These are phyloP conservation scores for Spea hammondii DNA, from an alignment of 2,797 vertebrate genomes.

Conservation along the genomic window DNA sequence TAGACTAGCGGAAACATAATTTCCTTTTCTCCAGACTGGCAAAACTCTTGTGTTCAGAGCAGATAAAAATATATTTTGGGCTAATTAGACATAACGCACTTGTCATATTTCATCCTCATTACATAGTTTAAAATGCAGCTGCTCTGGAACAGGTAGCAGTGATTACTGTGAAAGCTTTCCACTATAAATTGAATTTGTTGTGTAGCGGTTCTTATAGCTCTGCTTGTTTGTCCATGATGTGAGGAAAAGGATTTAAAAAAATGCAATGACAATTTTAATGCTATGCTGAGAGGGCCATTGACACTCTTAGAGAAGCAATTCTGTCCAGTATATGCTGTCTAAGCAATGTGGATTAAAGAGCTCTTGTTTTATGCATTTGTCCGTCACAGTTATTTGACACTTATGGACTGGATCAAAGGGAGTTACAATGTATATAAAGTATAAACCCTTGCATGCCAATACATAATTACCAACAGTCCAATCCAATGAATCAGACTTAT, in stretches of 20 bases:
- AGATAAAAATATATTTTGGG: slow-evolving; percentile 44
- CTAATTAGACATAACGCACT: slow-evolving; percentile 40
- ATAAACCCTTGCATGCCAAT: too few relatives aligned
- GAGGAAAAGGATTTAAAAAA: background rate
- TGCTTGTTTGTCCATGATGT: too few relatives aligned
- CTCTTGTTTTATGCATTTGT: too few relatives aligned
- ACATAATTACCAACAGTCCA: too few relatives aligned
- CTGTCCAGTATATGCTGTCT: too few relatives aligned
- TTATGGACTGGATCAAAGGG: too few relatives aligned
- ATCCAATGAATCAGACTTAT: too few relatives aligned
- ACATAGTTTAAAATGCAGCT: slow-evolving; percentile 24
- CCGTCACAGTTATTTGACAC: too few relatives aligned
- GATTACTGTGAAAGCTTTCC: background rate
- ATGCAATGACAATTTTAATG: background rate
- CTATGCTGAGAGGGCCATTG: too few relatives aligned
- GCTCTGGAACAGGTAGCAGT: slow-evolving; percentile 15
- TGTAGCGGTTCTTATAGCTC: background rate
- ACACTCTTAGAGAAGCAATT: too few relatives aligned
- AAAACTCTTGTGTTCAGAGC: slow-evolving; percentile 31
- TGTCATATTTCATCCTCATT: slow-evolving; percentile 37
- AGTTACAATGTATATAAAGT: too few relatives aligned
- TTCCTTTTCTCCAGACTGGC: slow-evolving; percentile 24
- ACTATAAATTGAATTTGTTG: background rate
- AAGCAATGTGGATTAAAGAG: too few relatives aligned
- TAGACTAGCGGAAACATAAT: slow-evolving; percentile 27